phyloP scores from a whole-genome alignment of 2,888 invertebrate genomes.

The Cyclophora albipunctata region DNA sequence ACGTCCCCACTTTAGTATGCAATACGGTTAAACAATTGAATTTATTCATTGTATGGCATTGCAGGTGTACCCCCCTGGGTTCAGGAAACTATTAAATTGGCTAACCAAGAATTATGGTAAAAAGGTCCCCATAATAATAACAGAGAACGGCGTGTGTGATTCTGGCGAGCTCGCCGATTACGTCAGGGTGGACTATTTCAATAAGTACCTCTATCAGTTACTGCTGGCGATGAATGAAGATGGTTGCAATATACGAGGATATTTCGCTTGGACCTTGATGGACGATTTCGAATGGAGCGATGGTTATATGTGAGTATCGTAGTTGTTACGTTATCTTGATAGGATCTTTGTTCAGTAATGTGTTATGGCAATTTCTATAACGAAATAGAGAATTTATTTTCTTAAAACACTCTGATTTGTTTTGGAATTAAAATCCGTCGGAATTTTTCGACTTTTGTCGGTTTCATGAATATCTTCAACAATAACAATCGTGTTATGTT shows the following conservation, averaged over 20 bases:
- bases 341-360: neutral
- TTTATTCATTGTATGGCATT: conserved; percentile 15
- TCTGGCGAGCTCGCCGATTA: conserved; percentile 50
- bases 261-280: conserved; percentile 77
- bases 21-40: conserved; percentile 10
- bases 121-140: conserved; percentile 72
- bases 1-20: conserved; percentile 6
- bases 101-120: conserved; percentile 75
- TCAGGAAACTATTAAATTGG: conserved; percentile 78
- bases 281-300: conserved; percentile 78
- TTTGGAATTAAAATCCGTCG: no score
- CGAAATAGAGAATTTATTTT: neutral
- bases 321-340: neutral
- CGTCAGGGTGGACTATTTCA: conserved; percentile 70
- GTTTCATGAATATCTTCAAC: no score
- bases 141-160: conserved; percentile 77
- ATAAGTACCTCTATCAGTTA: conserved; percentile 58
- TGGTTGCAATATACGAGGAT: conserved; percentile 63
- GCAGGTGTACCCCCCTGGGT: conserved; percentile 78
- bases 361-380: neutral
- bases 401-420: no score
- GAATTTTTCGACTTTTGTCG: no score
- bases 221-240: conserved; percentile 55
- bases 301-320: conserved; percentile 51
- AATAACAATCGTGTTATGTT: no score